These are phyloP conservation scores for Parascotia fuliginaria DNA, from an alignment of 2,888 invertebrate genomes.

Conservation along the genomic window DNA sequence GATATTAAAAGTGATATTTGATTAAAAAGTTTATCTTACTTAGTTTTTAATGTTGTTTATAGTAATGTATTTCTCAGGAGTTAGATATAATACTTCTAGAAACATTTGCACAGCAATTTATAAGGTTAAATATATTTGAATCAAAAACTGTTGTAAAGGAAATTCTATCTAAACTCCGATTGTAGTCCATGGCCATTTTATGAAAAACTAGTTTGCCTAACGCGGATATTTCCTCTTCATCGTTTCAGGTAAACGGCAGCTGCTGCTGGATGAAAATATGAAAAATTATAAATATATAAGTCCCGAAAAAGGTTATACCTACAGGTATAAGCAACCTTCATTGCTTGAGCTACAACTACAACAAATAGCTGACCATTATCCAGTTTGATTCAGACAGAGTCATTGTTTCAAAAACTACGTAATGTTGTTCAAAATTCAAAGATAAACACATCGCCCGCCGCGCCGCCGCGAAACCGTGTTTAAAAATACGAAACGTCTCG, in stretches of 20 bases:
- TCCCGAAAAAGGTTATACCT: too few relatives aligned
- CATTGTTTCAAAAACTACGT: conserved; percentile 17
- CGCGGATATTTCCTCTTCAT: too few relatives aligned
- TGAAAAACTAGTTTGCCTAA: too few relatives aligned
- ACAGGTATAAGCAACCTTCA: too few relatives aligned
- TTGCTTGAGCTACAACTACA: too few relatives aligned
- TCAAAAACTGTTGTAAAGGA: too few relatives aligned
- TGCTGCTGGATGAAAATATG: too few relatives aligned
- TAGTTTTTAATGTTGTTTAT: conserved; percentile 25
- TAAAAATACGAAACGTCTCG: conserved; percentile 75
- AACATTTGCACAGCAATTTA: neutral
- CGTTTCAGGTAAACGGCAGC: too few relatives aligned
- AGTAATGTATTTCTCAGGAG: conserved; percentile 13
- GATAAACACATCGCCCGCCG: conserved; percentile 65
- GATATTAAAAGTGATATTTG: conserved; percentile 15
- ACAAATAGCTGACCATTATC: neutral
- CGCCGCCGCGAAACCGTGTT: conserved; percentile 65
- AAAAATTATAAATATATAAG: too few relatives aligned
- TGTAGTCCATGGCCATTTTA: too few relatives aligned
- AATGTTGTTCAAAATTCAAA: conserved; percentile 43
- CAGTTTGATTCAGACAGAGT: conserved; percentile 1
- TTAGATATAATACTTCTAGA: conserved; percentile 4
- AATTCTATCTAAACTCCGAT: too few relatives aligned
- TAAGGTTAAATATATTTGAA: too few relatives aligned
- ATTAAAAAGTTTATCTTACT: conserved; percentile 2